Evolutionary conservation across 2,113 vertebrate species (phyloP), one percentile per base, ranked within the genome.

Genomic region (Aegithalos caudatus): DNA sequence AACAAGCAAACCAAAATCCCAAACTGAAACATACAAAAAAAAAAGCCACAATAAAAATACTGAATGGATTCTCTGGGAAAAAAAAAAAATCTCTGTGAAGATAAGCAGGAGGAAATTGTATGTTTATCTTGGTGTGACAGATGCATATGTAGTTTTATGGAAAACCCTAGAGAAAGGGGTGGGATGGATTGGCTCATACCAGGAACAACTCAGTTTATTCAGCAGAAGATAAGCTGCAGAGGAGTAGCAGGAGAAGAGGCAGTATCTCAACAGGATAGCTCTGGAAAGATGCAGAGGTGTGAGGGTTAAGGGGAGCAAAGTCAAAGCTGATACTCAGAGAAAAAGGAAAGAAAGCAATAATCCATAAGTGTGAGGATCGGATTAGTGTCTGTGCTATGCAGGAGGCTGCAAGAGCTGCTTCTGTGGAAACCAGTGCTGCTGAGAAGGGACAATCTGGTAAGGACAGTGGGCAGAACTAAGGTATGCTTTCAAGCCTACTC

Each of bases 311-410:
- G 33, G 13, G 8, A 56, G 11, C 5, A 85, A 81, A 93, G 28
- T 42, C 28, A 76, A 51, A 54, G 33, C 14, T 38, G 40, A 33
- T 48, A 18, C 7, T 71, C 24, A 29, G 27, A 66, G 14, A 25
- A 74, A 38, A 67, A 5, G 21, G 14, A 57, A 74, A 64, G 25
- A 48, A 40, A 77, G 1, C 2, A 60, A 31, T 14, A 50, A 7
- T 17, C 21, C 14, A 1, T 21, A 33, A 44, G 2, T n/a, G 7
- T 2, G 12, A 67, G 19, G 19, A 24, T 38, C 0, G 0, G n/a
- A 47, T 4, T 76, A 9, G 12, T 58, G 23, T 31, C 57, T 74
- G 28, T 13, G 37, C n/a, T 57, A 14, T 54, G 33, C 40, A 65
- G 25, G 37, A 74, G 18, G 4, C 12, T 65, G 31, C 21, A 51